Base-by-base conservation (phyloP, 2,113 vertebrate genomes). In the Oreochromis niloticus region DNA sequence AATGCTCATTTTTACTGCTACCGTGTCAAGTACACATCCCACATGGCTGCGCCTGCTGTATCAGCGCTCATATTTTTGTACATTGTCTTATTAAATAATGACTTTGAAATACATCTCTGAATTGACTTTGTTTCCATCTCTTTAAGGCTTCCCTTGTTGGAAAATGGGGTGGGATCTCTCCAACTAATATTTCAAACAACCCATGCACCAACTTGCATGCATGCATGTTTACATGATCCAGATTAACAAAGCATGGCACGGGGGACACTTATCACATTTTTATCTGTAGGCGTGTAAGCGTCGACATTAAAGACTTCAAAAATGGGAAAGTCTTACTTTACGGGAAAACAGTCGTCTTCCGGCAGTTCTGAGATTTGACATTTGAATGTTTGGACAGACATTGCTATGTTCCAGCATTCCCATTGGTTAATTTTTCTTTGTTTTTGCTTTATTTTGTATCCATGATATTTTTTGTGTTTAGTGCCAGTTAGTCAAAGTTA, bases 41-140 rank as follows among this genome's bases (percentile, higher is more conserved):
- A 89, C 80, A 80, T 82, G 12, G 87, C 91, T 89, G 68, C 24
- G 54, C 87, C 85, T 91, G 87, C 86, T 93, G 87, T 93, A 91
- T 87, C 91, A 92, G 93, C 82, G 87, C 89, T 88, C 88, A 85
- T 93, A 92, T 94, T 96, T 96, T 96, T 97, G 95, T 96, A 96
- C 92, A 93, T 95, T 95, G 94, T 95, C 94, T 95, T 94, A 96
- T 93, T 95, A 95, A 96, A 96, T 87, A 86, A 95, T 92, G 92
- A 94, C 88, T 95, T 94, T 93, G 88, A 95, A 94, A 93, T 89
- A 86, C 86, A 87, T 54, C 36, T 82, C 39, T 84, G 85, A 84
- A 24, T 17, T 83, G 71, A 61, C 6, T 88, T 80, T 86, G 57
- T 87, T 66, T 82, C 3, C 75, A 75, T 61, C 12, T 78, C 55